Evolutionary conservation across 2,888 invertebrate species (phyloP).

Genomic region (Patella depressa): DNA sequence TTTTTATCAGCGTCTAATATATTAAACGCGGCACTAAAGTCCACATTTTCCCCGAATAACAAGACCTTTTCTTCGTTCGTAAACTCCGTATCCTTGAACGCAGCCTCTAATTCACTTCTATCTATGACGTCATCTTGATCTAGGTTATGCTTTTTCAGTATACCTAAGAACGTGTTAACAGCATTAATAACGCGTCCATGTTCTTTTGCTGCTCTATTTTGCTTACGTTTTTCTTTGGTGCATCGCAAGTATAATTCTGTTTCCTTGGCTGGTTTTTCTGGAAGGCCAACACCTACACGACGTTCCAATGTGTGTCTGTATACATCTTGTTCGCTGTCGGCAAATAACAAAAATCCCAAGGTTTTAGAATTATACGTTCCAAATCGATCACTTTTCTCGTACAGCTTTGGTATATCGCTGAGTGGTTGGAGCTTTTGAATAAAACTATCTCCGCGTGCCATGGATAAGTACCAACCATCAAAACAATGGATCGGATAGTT

Average conservation of each 20-base stretch:
- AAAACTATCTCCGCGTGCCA: constrained; percentile 50
- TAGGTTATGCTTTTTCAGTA: constrained; percentile 49
- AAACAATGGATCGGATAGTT: constrained; percentile 60
- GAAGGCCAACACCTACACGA: constrained; percentile 49
- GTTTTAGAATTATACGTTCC: constrained; percentile 46
- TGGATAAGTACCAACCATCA: constrained; percentile 62
- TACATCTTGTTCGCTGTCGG: constrained; percentile 59
- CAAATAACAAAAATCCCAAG: constrained; percentile 44
- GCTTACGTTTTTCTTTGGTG: constrained; percentile 43
- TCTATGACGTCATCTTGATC: constrained; percentile 45
- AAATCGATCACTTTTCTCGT: constrained; percentile 43
- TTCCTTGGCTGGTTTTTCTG: constrained; percentile 23
- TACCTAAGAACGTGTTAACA: constrained; percentile 54
- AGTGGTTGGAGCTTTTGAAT: constrained; percentile 41
- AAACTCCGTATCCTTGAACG: constrained; percentile 43
- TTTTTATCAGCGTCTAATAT: constrained; percentile 22
- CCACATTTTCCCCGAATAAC: constrained; percentile 23
- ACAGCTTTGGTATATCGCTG: constrained; percentile 32
- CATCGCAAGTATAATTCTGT: constrained; percentile 35
- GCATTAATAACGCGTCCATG: constrained; percentile 50
- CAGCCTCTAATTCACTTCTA: constrained; percentile 43
- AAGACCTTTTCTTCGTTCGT: background rate
- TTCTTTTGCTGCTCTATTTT: constrained; percentile 48
- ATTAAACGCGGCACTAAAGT: constrained; percentile 15
- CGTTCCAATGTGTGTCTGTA: constrained; percentile 54